A percentile compares a stretch with the other conserved stretches of the same genome.
These are phyloP conservation scores for rat (Rattus norvegicus) DNA, from an alignment of 2,113 vertebrate genomes.

Conservation along the genomic window DNA sequence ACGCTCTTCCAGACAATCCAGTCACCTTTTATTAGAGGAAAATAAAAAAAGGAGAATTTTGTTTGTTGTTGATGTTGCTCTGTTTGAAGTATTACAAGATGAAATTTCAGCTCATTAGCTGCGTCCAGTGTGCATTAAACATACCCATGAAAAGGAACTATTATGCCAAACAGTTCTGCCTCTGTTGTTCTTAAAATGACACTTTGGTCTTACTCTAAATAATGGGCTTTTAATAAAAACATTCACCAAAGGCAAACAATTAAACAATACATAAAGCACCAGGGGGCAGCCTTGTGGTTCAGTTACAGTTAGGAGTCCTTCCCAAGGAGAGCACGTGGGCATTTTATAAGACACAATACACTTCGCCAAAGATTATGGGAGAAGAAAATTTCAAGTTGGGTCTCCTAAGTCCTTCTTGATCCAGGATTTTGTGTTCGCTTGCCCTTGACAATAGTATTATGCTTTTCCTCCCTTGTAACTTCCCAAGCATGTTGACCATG, in stretches of 20 bases:
- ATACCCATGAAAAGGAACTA: slow-evolving; percentile 80
- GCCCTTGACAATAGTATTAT: slow-evolving; percentile 35
- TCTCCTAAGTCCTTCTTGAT: slow-evolving; percentile 69
- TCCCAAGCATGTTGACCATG: slow-evolving; percentile 18
- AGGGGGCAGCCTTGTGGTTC: slow-evolving; percentile 86
- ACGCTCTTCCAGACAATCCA: slow-evolving; percentile 66
- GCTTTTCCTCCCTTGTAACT: background rate
- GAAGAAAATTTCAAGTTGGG: slow-evolving; percentile 84
- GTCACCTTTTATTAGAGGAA: slow-evolving; percentile 77
- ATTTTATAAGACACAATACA: slow-evolving; percentile 85
- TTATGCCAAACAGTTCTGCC: slow-evolving; percentile 71
- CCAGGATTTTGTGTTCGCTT: slow-evolving; percentile 58
- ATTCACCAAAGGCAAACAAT: slow-evolving; percentile 90
- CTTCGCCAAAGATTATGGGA: slow-evolving; percentile 84
- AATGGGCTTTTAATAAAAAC: slow-evolving; percentile 89
- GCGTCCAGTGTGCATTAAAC: slow-evolving; percentile 64
- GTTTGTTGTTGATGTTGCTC: slow-evolving; percentile 78
- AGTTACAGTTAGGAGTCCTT: slow-evolving; percentile 85
- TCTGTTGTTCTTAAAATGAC: slow-evolving; percentile 87
- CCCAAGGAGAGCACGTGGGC: slow-evolving; percentile 84
- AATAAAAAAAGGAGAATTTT: slow-evolving; percentile 74
- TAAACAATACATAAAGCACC: slow-evolving; percentile 91
- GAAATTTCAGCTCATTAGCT: slow-evolving; percentile 82
- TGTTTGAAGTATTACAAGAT: slow-evolving; percentile 82
- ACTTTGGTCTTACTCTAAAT: slow-evolving; percentile 87